A percentile compares a stretch with the other conserved stretches of the same genome.
phyloP scores from a whole-genome alignment of 1,140 invertebrate genomes.

The Elymnias hypermnestra region DNA sequence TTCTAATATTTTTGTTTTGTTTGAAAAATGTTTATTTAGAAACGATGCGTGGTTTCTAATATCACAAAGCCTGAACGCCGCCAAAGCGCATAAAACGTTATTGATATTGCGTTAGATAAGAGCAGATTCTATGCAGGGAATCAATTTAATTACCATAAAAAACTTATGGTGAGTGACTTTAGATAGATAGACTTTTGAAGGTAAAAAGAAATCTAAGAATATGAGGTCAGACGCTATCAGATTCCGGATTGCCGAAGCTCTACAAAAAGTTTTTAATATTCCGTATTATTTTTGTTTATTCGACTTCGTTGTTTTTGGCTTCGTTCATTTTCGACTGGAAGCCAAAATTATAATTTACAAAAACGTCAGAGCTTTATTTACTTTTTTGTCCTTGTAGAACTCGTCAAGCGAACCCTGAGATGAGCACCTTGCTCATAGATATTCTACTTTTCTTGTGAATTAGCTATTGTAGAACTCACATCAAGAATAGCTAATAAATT shows the following conservation, averaged over 20 bases:
- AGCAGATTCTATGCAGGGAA: no score
- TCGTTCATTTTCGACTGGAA: conserved; percentile 75
- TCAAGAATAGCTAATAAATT: conserved; percentile 63
- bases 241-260: not conserved
- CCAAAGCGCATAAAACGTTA: no score
- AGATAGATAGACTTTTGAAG: no score
- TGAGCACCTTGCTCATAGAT: conserved; percentile 63
- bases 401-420: conserved; percentile 51
- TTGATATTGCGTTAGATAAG: no score
- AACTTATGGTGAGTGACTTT: no score
- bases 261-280: conserved; percentile 1
- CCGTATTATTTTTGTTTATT: conserved; percentile 48
- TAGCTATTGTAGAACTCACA: conserved; percentile 50
- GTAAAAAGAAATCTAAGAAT: not conserved
- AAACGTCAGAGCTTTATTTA: conserved; percentile 34
- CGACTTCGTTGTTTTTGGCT: conserved; percentile 66
- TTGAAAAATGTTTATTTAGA: no score
- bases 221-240: not conserved
- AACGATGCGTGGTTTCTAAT: no score
- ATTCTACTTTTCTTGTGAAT: conserved; percentile 60
- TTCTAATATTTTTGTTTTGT: no score
- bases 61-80: no score
- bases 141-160: no score
- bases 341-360: conserved; percentile 22
- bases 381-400: conserved; percentile 70